Percentiles rank a stretch among this genome's conserved stretches.
These are phyloP conservation scores for Tauraco hartlaubi DNA, from an alignment of 2,797 vertebrate species.

Conservation along the genomic window DNA sequence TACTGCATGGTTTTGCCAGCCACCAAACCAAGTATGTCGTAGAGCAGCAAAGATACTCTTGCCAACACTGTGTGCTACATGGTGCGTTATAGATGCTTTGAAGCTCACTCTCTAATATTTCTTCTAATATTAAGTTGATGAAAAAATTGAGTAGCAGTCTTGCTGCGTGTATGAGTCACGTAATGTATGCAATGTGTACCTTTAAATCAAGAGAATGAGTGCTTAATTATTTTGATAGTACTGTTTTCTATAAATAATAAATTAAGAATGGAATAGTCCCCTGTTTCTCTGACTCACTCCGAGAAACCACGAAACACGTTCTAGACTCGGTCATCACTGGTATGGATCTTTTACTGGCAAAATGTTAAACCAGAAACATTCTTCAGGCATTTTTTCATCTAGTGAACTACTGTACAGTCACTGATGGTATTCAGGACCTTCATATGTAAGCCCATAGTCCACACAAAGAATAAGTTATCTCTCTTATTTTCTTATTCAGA, in stretches of 20 bases:
- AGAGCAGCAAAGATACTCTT: neutral
- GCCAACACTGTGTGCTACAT: neutral
- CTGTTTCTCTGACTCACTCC: neutral
- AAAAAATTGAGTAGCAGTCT: neutral
- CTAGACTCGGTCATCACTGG: neutral
- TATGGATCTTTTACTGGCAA: neutral
- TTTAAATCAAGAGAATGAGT: neutral
- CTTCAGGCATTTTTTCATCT: neutral
- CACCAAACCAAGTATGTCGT: neutral
- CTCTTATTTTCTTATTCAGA: neutral
- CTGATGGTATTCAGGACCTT: neutral
- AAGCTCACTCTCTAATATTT: neutral
- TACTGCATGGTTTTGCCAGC: neutral
- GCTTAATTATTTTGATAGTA: neutral
- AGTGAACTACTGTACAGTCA: neutral
- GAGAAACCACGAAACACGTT: neutral
- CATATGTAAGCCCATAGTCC: neutral
- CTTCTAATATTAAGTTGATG: neutral
- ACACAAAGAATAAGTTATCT: neutral
- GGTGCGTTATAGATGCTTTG: neutral
- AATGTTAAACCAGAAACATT: neutral
- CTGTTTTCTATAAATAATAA: neutral
- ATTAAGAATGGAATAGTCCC: neutral
- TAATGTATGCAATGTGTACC: neutral
- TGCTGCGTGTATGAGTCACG: neutral